A percentile compares a stretch with the other conserved stretches of the same genome.
Evolutionary conservation across 2,888 invertebrate species (phyloP).

Genomic region (Toxonevra muliebris): DNA sequence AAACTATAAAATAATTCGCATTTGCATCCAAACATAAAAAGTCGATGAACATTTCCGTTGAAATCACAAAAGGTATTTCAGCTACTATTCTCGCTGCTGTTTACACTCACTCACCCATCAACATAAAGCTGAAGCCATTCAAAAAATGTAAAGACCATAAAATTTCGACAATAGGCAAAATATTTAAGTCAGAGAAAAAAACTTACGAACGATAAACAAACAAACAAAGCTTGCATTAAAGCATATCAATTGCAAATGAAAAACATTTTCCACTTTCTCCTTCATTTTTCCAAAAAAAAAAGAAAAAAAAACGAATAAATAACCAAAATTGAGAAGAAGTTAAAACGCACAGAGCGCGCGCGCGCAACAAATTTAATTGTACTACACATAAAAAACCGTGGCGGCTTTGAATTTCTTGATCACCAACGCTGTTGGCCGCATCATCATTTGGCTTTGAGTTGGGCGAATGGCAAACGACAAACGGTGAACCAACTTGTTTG

Average conservation of each 20-base stretch:
- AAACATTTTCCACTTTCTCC: constrained; percentile 62
- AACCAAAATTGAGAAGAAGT: not conserved
- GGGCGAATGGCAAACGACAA: constrained; percentile 1
- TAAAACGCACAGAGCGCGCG: not conserved
- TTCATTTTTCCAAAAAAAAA: constrained; percentile 39
- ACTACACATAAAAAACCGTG: not conserved
- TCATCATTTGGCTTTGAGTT: constrained; percentile 28
- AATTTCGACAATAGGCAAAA: constrained; percentile 8
- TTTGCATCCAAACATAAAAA: not conserved
- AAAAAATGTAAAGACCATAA: constrained; percentile 16
- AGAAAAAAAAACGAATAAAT: constrained; percentile 32
- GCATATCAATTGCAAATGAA: constrained; percentile 35
- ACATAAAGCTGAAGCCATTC: not conserved
- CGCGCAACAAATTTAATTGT: constrained; percentile 10
- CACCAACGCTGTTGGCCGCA: constrained; percentile 11
- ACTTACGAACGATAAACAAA: too few species aligned
- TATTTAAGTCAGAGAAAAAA: too few species aligned
- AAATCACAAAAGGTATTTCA: not conserved
- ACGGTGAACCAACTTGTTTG: constrained; percentile 16
- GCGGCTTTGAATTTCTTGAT: not conserved
- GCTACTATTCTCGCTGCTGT: not conserved
- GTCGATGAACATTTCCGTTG: not conserved
- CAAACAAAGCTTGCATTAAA: constrained; percentile 20
- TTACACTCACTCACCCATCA: constrained; percentile 1
- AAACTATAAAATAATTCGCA: not conserved